phyloP scores from a whole-genome alignment of 2,113 vertebrate genomes.

The human region DNA sequence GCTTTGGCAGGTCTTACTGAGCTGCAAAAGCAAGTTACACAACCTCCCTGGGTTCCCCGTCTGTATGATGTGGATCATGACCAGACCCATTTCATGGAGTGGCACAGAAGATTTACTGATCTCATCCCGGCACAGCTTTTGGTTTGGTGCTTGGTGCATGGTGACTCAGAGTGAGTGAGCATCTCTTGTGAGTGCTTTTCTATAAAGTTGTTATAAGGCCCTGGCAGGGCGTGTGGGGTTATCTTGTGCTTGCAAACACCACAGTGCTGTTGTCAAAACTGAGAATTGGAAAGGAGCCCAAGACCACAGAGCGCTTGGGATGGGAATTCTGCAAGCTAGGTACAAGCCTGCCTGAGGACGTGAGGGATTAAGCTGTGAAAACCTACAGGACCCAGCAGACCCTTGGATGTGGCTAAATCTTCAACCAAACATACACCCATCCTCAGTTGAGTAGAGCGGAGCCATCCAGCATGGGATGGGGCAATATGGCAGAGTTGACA shows the following conservation, averaged over 20 bases:
- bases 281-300: not conserved
- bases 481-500: too few relatives aligned
- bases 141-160: not conserved
- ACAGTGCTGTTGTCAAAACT: not conserved
- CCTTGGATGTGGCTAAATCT: not conserved
- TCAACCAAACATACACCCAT: not conserved
- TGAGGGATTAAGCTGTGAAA: not conserved
- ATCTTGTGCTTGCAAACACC: not conserved
- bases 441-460: not conserved
- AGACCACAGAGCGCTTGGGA: not conserved
- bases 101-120: not conserved
- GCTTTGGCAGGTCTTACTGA: not conserved
- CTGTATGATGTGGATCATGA: accelerated
- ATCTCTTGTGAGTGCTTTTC: not conserved
- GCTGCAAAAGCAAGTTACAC: not conserved
- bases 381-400: not conserved
- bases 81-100: accelerated
- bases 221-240: accelerated
- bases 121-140: not conserved
- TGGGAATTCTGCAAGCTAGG: not conserved
- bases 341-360: not conserved
- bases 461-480: accelerated
- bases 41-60: not conserved
- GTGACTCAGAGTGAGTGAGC: not conserved
- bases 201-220: accelerated